Evolutionary conservation across 1,140 invertebrate genomes (phyloP).

Genomic region (Drosophila leontia): DNA sequence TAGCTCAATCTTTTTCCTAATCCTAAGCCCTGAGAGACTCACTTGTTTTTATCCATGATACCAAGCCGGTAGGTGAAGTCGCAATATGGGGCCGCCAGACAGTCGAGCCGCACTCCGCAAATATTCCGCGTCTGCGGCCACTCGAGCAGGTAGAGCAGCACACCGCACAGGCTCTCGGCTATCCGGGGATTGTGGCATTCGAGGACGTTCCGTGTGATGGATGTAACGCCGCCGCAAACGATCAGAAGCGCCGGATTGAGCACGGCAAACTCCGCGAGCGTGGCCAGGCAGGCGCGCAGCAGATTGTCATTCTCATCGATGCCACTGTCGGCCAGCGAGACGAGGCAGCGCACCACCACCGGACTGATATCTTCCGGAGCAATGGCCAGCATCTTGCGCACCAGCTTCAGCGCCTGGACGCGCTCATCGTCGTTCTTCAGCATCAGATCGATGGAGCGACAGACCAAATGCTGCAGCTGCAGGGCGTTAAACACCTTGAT

Average conservation of each 20-base stretch:
- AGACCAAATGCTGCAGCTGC: conserved; percentile 92
- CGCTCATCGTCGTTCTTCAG: conserved; percentile 94
- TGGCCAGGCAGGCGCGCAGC: conserved; percentile 92
- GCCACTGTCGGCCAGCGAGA: conserved; percentile 93
- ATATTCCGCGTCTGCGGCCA: conserved; percentile 91
- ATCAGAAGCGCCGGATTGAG: conserved; percentile 93
- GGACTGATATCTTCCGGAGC: conserved; percentile 84
- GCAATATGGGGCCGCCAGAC: conserved; percentile 95
- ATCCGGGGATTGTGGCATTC: conserved; percentile 92
- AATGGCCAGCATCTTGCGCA: conserved; percentile 82
- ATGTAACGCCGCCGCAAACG: conserved; percentile 92
- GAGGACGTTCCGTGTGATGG: conserved; percentile 92
- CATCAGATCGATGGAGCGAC: conserved; percentile 92
- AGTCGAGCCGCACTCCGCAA: conserved; percentile 91
- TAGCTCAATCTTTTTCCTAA: no score
- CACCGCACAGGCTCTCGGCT: conserved; percentile 93
- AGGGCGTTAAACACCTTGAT: conserved; percentile 91
- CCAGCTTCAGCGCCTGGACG: conserved; percentile 93
- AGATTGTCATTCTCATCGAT: conserved; percentile 92
- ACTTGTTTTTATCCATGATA: conserved; percentile 87
- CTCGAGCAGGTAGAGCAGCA: conserved; percentile 94
- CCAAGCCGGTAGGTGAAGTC: conserved; percentile 92
- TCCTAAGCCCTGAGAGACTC: background rate
- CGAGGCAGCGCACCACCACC: conserved; percentile 89
- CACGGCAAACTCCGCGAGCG: conserved; percentile 94